Percentiles rank a stretch among this genome's conserved stretches.
These are phyloP conservation scores for Motacilla tschutschensis DNA, from an alignment of 2,113 vertebrate genomes.

Conservation along the genomic window DNA sequence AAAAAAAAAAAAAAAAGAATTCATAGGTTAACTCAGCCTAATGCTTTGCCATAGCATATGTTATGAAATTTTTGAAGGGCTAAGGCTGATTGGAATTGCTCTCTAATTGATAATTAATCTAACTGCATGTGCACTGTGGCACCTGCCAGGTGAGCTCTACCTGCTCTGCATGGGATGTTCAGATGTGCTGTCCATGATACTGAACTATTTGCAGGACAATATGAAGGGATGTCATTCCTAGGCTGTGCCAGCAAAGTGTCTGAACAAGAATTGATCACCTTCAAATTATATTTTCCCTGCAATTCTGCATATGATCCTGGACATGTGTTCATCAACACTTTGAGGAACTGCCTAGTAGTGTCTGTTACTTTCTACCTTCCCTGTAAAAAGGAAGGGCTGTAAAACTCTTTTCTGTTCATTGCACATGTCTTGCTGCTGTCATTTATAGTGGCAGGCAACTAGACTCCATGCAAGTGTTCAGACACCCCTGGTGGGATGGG, in stretches of 20 bases:
- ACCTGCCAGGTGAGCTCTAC: background rate
- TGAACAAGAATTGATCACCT: background rate
- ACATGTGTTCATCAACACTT: fast-evolving
- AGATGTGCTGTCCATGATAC: background rate
- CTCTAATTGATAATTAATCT: background rate
- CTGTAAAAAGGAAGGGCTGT: background rate
- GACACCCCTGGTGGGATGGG: fast-evolving
- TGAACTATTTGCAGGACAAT: background rate
- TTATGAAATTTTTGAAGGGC: background rate
- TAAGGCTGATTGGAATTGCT: background rate
- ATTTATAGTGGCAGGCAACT: background rate
- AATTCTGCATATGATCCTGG: background rate
- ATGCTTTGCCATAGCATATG: background rate
- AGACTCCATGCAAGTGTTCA: background rate
- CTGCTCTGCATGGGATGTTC: background rate
- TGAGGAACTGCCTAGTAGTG: background rate
- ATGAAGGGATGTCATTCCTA: background rate
- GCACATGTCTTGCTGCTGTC: background rate
- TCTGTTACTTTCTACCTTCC: background rate
- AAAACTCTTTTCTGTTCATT: background rate
- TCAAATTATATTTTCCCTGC: background rate
- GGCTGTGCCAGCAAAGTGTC: background rate
- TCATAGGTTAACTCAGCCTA: background rate
- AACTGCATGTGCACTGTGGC: background rate
- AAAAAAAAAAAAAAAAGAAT: background rate